phyloP scores from a whole-genome alignment of 2,113 vertebrate species.

The Cynopterus brachyotis region DNA sequence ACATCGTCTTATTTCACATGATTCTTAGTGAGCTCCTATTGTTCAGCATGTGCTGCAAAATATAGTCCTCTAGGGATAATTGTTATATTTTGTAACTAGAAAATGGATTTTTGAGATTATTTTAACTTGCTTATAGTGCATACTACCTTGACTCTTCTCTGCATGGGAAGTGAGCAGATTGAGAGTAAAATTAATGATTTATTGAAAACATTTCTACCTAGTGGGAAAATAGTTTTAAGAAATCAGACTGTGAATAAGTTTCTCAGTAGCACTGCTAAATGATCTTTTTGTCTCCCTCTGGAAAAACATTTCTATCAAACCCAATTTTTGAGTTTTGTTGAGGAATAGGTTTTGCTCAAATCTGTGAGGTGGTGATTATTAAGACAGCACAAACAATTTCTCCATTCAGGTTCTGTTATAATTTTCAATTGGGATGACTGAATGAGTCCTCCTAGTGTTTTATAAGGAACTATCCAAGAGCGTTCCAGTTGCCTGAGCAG shows the following conservation, averaged over 20 bases:
- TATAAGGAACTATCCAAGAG: neutral
- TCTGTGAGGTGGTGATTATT: neutral
- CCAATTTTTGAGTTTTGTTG: neutral
- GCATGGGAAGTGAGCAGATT: neutral
- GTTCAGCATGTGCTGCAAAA: neutral
- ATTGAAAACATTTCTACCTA: constrained; percentile 20
- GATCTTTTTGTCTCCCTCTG: neutral
- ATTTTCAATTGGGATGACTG: neutral
- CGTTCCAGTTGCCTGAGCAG: neutral
- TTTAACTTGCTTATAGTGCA: constrained; percentile 12
- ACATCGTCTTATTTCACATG: neutral
- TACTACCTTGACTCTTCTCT: constrained; percentile 18
- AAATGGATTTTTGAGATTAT: neutral
- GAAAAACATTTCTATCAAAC: neutral
- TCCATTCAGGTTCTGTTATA: neutral
- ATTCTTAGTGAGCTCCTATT: neutral
- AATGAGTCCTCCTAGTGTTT: neutral
- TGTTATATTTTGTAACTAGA: neutral
- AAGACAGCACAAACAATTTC: neutral
- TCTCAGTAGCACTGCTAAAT: constrained; percentile 11
- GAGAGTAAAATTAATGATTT: neutral
- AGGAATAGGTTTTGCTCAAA: neutral
- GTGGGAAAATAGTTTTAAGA: neutral
- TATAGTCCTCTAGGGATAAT: neutral
- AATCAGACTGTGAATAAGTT: neutral